Evolutionary conservation across 2,888 invertebrate species (phyloP).

Genomic region (Augiades crinisus): DNA sequence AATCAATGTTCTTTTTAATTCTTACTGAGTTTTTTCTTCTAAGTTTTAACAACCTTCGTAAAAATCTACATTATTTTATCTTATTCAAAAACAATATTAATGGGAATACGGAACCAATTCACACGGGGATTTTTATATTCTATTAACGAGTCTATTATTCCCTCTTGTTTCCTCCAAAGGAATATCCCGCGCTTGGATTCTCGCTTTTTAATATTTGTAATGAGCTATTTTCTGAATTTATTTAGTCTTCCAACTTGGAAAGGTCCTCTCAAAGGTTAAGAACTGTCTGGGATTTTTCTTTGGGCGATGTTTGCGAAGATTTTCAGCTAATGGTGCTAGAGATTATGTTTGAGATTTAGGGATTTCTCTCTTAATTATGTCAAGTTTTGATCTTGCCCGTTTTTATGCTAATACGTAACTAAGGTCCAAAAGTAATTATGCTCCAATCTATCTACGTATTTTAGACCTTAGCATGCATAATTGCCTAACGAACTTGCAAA

Average conservation of each 20-base stretch:
- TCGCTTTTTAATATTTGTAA: slow-evolving; percentile 53
- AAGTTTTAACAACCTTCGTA: no score
- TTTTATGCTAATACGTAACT: background rate
- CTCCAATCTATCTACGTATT: no score
- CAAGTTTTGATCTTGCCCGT: background rate
- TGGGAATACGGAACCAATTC: background rate
- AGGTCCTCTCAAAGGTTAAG: slow-evolving; percentile 43
- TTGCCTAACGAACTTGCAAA: no score
- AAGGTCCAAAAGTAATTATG: no score
- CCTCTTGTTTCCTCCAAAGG: background rate
- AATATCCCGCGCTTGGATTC: background rate
- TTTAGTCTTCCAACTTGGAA: slow-evolving; percentile 42
- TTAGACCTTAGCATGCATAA: no score
- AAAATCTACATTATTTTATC: no score
- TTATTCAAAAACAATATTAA: no score
- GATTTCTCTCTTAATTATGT: background rate
- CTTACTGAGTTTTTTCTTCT: no score
- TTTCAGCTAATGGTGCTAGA: slow-evolving; percentile 10
- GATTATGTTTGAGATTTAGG: background rate
- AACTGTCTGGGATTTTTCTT: slow-evolving; percentile 34
- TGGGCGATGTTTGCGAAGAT: slow-evolving; percentile 32
- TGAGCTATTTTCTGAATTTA: slow-evolving; percentile 52
- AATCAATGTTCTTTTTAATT: no score
- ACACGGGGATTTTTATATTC: background rate
- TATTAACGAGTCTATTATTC: background rate